Evolutionary conservation across 2,113 vertebrate genomes (phyloP), one percentile per base, ranked within the genome.

Genomic region (Mohoua ochrocephala): DNA sequence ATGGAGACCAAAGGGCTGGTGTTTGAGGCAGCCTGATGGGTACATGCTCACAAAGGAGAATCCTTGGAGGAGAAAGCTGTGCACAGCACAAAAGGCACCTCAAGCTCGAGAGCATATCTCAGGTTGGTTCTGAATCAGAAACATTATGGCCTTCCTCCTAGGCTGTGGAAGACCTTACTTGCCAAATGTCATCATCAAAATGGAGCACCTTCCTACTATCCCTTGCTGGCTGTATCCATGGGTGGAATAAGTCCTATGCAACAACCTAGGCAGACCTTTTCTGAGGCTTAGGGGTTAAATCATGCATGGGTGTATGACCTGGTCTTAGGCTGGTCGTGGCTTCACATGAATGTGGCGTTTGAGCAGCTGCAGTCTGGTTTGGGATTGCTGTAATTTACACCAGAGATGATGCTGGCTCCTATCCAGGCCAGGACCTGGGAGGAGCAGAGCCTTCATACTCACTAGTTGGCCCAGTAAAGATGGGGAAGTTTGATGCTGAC

Each of bases 201-300:
- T 0, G 1, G 6, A 39, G 4, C 15, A 2, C 13, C 4, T 57
- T 37, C 59, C 20, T 31, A 22, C 19, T 54, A 39, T 4, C 24
- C 28, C n/a, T 50, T 41, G 26, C 6, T 69, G 26, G 5, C 4
- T 67, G 2, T 35, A 57, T 39, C 17, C 30, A 7, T 30, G 56
- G 6, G 17, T 73, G 56, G 33, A 88, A 10, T 39, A 89, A 74
- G 15, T 47, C 18, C 30, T 39, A 2, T 45, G 9, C 16, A 74
- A 30, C 13, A 81, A 64, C 11, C 1, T 42, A 47, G 42, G 23
- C 33, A 81, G 50, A 61, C 9, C 8, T 74, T 84, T 59, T 27
- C 44, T 42, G 35, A 63, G 44, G 23, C 27, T 71, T 67, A 7
- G 10, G 22, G 41, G 18, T 35, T 59, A 82, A 44, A 53, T 20